These are phyloP conservation scores for Trachymyrmex cornetzi DNA, from an alignment of 1,140 invertebrate genomes.

Conservation along the genomic window DNA sequence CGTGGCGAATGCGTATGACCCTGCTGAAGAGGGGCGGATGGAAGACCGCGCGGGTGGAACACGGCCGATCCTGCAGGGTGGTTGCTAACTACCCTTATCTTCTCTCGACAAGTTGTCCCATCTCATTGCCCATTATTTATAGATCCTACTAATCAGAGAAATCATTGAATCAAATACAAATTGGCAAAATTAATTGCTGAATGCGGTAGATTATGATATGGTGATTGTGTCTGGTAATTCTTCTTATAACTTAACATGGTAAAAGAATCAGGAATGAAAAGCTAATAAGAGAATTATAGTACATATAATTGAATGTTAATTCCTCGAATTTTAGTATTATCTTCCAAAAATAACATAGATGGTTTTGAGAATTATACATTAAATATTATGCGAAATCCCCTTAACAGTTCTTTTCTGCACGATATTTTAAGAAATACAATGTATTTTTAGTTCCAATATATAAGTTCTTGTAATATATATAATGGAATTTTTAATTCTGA, in stretches of 20 bases:
- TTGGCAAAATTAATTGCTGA: not conserved
- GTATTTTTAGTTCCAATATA: not conserved
- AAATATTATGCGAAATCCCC: not conserved
- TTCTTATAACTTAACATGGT: not conserved
- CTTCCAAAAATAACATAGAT: not conserved
- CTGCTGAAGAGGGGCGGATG: not conserved
- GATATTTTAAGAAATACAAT: not conserved
- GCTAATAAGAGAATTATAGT: not conserved
- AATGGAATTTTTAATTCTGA: not conserved
- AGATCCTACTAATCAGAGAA: not conserved
- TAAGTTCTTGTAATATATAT: not conserved
- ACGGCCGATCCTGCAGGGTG: slow-evolving; percentile 14
- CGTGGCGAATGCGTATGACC: slow-evolving; percentile 43
- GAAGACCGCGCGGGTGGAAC: slow-evolving; percentile 4
- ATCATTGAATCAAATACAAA: not conserved
- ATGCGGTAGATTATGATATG: not conserved
- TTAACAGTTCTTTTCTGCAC: not conserved
- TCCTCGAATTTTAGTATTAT: not conserved
- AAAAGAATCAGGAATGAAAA: not conserved
- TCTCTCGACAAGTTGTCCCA: slow-evolving; percentile 20
- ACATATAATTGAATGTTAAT: not conserved
- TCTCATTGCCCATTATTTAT: not conserved
- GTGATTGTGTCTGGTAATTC: not conserved
- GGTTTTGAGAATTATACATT: not conserved
- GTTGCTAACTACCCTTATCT: slow-evolving; percentile 47